Percentiles rank a stretch among this genome's conserved stretches.
These are phyloP conservation scores for Tribolium madens DNA, from an alignment of 1,140 invertebrate genomes.

Conservation along the genomic window DNA sequence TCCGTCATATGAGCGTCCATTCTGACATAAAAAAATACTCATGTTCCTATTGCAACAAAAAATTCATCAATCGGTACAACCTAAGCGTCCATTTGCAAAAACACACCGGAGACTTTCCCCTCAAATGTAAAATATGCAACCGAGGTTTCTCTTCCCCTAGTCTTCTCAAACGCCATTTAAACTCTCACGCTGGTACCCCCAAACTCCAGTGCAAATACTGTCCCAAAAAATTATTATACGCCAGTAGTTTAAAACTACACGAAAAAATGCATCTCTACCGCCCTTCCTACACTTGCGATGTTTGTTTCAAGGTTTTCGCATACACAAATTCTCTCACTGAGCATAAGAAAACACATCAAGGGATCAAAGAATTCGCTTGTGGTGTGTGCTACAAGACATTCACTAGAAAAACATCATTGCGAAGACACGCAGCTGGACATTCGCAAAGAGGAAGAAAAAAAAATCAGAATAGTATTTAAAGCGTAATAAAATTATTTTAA, in stretches of 20 bases:
- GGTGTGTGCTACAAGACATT: not conserved
- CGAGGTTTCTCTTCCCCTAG: not conserved
- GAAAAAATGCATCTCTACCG: constrained; percentile 4
- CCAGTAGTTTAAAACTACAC: not conserved
- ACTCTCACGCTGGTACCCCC: not conserved
- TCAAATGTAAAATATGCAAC: not conserved
- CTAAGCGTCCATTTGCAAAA: not conserved
- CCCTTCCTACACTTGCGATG: constrained; percentile 1
- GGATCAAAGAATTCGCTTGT: not conserved
- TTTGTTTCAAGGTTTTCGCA: not conserved
- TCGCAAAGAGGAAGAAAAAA: not conserved
- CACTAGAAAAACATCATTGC: not conserved
- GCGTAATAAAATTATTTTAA: constrained; percentile 44
- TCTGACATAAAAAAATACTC: not conserved
- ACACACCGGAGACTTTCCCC: not conserved
- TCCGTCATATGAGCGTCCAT: not conserved
- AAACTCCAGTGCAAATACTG: constrained; percentile 2
- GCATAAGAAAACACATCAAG: constrained; percentile 1
- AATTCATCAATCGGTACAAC: not conserved
- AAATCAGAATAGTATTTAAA: too few relatives aligned
- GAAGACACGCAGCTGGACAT: not conserved
- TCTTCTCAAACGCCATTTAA: not conserved
- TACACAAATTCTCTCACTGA: not conserved
- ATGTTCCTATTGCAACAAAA: not conserved
- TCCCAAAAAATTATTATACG: not conserved